Percentiles rank a stretch among this genome's conserved stretches.
phyloP scores from a whole-genome alignment of 2,797 vertebrate genomes.

The Aeoliscus strigatus region DNA sequence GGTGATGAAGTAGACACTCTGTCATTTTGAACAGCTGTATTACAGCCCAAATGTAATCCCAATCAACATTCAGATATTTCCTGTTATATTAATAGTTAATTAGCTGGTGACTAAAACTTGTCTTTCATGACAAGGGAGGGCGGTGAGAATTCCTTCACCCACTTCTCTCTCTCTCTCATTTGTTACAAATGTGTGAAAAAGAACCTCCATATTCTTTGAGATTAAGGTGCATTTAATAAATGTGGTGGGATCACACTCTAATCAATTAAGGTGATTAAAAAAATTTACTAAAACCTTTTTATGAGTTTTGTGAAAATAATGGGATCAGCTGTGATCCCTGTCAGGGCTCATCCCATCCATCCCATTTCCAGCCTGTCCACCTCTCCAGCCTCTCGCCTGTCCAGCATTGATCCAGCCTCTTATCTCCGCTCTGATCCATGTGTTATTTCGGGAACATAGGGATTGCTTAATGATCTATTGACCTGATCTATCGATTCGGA shows the following conservation, averaged over 20 bases:
- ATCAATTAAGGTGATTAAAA: slow-evolving; percentile 1
- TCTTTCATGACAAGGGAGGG: slow-evolving; percentile 3
- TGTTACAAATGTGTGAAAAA: slow-evolving; percentile 5
- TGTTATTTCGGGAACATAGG: slow-evolving; percentile 72
- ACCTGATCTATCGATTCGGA: slow-evolving; percentile 61
- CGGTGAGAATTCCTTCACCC: slow-evolving; percentile 15
- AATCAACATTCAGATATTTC: slow-evolving; percentile 1
- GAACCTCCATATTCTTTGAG: no score
- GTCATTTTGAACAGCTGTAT: no score
- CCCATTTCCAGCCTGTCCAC: slow-evolving; percentile 10
- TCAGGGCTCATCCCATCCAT: slow-evolving; percentile 14
- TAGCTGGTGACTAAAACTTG: slow-evolving; percentile 8
- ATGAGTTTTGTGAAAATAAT: slow-evolving; percentile 7
- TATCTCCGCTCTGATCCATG: slow-evolving; percentile 72
- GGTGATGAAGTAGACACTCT: no score
- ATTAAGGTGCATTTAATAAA: no score
- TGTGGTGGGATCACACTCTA: background rate
- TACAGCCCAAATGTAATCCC: background rate
- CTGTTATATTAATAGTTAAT: slow-evolving; percentile 3
- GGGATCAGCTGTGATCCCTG: slow-evolving; percentile 1
- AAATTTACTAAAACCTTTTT: slow-evolving; percentile 16
- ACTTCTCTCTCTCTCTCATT: slow-evolving; percentile 4
- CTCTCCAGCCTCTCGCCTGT: slow-evolving; percentile 27
- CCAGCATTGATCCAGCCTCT: slow-evolving; percentile 64
- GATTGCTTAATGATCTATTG: slow-evolving; percentile 78